Evolutionary conservation across 92 coral and sea anemone genomes (phyloP).

Genomic region (Zoanthus sansibaricus): DNA sequence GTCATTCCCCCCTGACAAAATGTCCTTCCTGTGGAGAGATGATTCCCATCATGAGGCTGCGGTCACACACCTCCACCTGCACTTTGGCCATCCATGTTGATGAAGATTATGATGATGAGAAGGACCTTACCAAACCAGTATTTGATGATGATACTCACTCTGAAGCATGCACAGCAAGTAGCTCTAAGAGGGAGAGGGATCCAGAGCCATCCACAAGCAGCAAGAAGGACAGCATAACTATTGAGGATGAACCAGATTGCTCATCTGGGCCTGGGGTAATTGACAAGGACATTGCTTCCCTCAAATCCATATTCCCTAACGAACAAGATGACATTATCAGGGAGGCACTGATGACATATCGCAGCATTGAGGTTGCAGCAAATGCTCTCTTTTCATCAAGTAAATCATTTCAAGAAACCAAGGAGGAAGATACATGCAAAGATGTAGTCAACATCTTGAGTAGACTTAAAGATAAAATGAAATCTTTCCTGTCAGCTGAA

Average conservation of each 20-base stretch:
- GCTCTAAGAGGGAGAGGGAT: not conserved
- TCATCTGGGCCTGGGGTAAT: too few species aligned
- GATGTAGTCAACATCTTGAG: too few species aligned
- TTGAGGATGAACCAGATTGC: not conserved
- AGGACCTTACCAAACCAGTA: not conserved
- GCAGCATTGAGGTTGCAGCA: slow-evolving; percentile 3
- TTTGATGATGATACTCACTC: not conserved
- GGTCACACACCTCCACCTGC: not conserved
- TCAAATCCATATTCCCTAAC: not conserved
- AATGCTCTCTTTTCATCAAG: not conserved
- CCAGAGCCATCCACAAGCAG: too few species aligned
- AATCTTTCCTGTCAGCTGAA: too few species aligned
- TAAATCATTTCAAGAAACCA: too few species aligned
- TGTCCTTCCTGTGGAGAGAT: not conserved
- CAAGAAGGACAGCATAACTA: not conserved
- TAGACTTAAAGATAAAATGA: too few species aligned
- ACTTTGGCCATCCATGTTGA: not conserved
- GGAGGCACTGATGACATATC: not conserved
- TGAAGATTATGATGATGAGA: not conserved
- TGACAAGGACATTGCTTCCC: too few species aligned
- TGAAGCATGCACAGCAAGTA: not conserved
- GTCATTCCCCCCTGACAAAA: not conserved
- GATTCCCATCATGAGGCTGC: not conserved
- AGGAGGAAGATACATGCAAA: too few species aligned
- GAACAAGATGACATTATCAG: not conserved